Percentiles rank a stretch among this genome's conserved stretches.
Conservation (phyloP, 1,140 invertebrate species). For the Drosophila aff. region DNA sequence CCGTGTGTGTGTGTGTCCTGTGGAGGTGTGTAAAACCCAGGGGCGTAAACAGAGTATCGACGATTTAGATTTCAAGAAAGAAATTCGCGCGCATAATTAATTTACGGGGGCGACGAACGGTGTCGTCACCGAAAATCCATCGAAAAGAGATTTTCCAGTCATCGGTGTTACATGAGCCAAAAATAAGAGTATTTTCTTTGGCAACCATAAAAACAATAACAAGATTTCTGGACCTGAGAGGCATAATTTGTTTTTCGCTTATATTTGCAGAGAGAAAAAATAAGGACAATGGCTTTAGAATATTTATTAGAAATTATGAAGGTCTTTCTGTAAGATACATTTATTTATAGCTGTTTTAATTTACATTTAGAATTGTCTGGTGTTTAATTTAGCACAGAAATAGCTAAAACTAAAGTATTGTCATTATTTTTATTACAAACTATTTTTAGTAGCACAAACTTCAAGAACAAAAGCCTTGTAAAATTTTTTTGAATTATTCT, state of each 20-base stretch:
- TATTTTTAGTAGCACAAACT: neutral
- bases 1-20: slow-evolving; percentile 10
- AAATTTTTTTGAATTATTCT: neutral
- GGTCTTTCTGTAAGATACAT: neutral
- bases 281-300: neutral
- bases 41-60: slow-evolving; percentile 14
- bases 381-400: neutral
- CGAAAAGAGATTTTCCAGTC: slow-evolving; percentile 34
- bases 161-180: slow-evolving; percentile 56
- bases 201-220: slow-evolving; percentile 56
- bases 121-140: slow-evolving; percentile 55
- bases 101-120: slow-evolving; percentile 45
- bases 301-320: neutral
- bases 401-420: neutral
- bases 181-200: slow-evolving; percentile 54
- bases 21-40: slow-evolving; percentile 26
- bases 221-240: slow-evolving; percentile 14
- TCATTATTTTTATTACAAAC: neutral
- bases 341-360: neutral
- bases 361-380: neutral
- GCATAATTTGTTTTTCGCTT: slow-evolving; percentile 35
- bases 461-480: neutral
- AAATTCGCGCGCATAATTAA: slow-evolving; percentile 71
- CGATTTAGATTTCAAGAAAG: slow-evolving; percentile 48
- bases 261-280: slow-evolving; percentile 7